Evolutionary conservation across 2,113 vertebrate species (phyloP), one percentile per base, ranked within the genome.

Genomic region (Charadrius vociferus): DNA sequence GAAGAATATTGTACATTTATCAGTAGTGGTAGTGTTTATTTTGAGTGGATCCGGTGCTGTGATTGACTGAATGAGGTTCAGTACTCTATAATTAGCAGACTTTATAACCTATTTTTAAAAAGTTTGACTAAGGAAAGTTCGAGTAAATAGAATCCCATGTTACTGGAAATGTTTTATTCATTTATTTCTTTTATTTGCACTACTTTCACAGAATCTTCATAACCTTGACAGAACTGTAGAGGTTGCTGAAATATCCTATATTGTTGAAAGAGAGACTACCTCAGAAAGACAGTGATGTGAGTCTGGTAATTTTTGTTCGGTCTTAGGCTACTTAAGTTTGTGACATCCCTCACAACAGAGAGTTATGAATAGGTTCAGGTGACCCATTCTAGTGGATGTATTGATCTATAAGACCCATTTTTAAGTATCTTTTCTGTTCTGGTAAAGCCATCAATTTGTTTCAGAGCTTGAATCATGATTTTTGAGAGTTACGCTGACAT

Each of bases 211-310:
- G 45, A 88, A 41, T 90, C 75, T 92, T 90, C 20, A 34, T 94
- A 97, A 98, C 94, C 96, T 98, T 98, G 93, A 94, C 83, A 95
- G 62, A 93, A 96, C 91, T 92, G 85, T 93, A 97, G 88, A 97
- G 93, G 85, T 90, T 97, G 81, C 67, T 95, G 94, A 96, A 96
- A 93, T 94, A 82, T 90, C 50, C 73, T 68, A 3, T 66, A 32
- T 52, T 83, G 24, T 79, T 95, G 72, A 21, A 74, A 96, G 72
- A 97, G 66, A 72, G 81, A 95, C 75, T 86, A 83, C 92, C 92
- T 97, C 85, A 94, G 95, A 95, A 96, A 98, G 73, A 71, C 70
- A 93, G 45, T 65, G 66, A 96, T 77, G 75, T 96, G 95, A 97
- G 81, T 97, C 78, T 41, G 62, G 87, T 94, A 13, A 30, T 97